Percentiles rank a stretch among this genome's conserved stretches.
phyloP scores from a whole-genome alignment of 2,797 vertebrate genomes.

The Tragopan temminckii region DNA sequence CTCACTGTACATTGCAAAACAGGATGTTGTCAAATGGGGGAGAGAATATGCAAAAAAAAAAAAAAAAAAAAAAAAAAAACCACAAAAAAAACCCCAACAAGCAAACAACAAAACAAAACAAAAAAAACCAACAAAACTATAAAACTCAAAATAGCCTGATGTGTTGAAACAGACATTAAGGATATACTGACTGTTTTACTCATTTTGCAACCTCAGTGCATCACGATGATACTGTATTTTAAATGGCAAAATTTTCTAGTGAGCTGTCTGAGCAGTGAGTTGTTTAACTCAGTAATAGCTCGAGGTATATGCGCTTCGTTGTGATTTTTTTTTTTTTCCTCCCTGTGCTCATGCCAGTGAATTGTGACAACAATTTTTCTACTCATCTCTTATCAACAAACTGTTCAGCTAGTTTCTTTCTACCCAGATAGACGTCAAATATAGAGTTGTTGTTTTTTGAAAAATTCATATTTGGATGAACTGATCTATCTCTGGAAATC shows the following conservation, averaged over 20 bases:
- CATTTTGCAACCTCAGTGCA: not conserved
- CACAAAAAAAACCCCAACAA: too few relatives aligned
- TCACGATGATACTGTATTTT: not conserved
- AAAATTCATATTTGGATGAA: not conserved
- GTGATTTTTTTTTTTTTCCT: constrained; percentile 20
- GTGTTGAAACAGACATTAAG: not conserved
- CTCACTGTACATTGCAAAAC: not conserved
- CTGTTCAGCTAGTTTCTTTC: constrained; percentile 20
- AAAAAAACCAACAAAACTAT: not conserved
- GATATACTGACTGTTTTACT: not conserved
- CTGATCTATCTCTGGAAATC: not conserved
- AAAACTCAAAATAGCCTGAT: not conserved
- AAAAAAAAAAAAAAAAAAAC: too few relatives aligned
- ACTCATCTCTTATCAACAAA: constrained; percentile 6
- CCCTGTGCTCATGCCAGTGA: not conserved
- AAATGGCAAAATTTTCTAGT: constrained; percentile 45
- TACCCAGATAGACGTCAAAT: constrained; percentile 10
- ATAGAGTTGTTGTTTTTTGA: not conserved
- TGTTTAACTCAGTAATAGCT: constrained; percentile 9
- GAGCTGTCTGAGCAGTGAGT: constrained; percentile 28
- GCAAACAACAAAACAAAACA: not conserved
- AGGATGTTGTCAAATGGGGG: not conserved
- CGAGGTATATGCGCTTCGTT: not conserved
- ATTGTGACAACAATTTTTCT: constrained; percentile 43
- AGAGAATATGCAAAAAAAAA: not conserved